Base-by-base conservation (phyloP, 2,888 invertebrate genomes). In the Mechanitis messenoides region DNA sequence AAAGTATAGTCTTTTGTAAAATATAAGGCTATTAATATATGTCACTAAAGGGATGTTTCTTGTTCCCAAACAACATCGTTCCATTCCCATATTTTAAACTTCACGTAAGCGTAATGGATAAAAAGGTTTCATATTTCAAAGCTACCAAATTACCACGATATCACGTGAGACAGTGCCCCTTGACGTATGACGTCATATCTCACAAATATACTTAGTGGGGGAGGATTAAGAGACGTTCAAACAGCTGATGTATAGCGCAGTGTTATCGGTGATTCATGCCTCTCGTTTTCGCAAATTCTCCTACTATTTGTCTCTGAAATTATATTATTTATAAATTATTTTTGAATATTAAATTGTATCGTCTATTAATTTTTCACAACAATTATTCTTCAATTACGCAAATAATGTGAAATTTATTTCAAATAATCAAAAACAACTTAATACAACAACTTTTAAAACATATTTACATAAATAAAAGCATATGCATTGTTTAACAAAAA, bases 161-260 rank as follows among this genome's bases (percentile, higher is more conserved):
- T 70, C 71, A 68, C 66, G 64, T 58, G 63, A 70, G 71, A 70
- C 72, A 70, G 70, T 68, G 64, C 60, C 63, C 71, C 75, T 75
- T 84, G 84, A 86, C 79, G 78, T 78, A 86, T 81, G 80, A 81
- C 80, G 76, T 81, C 82, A 84, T 84, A 82, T 81, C 78, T 84
- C 81, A 76, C 76, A 77, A 76, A 75, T 78, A 77, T 78, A 80
- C 80, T 81, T 78, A 72, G 74, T 62, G 64, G 75, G 76, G 77
- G 82, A 77, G 83, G 84, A 84, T 84, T 84, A 84, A 82, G 83
- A 74, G 79, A 73, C 70, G 75, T 77, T 79, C 77, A 77, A 74
- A 74, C 68, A 72, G 65, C 72, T 82, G 83, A 83, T 83, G 78
- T 83, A 81, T 81, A 77, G 73, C 75, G 68, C 75, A 71, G 74